phyloP scores from a whole-genome alignment of 2,113 vertebrate genomes.

The Vidua macroura region DNA sequence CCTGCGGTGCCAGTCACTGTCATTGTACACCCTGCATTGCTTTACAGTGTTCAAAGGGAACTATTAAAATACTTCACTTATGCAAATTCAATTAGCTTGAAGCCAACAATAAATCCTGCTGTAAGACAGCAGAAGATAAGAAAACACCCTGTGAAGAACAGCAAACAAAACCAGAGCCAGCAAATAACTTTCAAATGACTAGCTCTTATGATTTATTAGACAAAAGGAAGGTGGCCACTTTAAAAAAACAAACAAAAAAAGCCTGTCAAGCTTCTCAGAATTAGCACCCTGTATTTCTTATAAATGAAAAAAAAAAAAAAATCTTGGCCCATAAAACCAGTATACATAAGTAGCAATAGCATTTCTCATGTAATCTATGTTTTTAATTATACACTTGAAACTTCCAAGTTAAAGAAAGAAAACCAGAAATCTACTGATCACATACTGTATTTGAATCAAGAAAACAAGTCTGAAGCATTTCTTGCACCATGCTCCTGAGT shows the following conservation, averaged over 20 bases:
- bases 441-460: neutral
- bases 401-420: neutral
- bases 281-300: neutral
- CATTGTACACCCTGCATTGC: slow-evolving; percentile 90
- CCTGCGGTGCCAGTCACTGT: slow-evolving; percentile 80
- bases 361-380: neutral
- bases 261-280: neutral
- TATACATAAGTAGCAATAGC: neutral
- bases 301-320: neutral
- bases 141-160: neutral
- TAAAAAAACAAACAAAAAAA: neutral
- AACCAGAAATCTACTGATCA: neutral
- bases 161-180: neutral
- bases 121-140: neutral
- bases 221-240: neutral
- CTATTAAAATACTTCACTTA: neutral
- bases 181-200: neutral
- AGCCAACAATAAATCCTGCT: neutral
- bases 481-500: neutral
- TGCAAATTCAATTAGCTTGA: neutral
- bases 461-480: neutral
- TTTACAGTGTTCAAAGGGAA: slow-evolving; percentile 4
- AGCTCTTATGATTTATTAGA: neutral
- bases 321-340: neutral
- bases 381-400: neutral